These are phyloP conservation scores for Copsychus sechellarum DNA, from an alignment of 2,113 vertebrate genomes.

Conservation along the genomic window DNA sequence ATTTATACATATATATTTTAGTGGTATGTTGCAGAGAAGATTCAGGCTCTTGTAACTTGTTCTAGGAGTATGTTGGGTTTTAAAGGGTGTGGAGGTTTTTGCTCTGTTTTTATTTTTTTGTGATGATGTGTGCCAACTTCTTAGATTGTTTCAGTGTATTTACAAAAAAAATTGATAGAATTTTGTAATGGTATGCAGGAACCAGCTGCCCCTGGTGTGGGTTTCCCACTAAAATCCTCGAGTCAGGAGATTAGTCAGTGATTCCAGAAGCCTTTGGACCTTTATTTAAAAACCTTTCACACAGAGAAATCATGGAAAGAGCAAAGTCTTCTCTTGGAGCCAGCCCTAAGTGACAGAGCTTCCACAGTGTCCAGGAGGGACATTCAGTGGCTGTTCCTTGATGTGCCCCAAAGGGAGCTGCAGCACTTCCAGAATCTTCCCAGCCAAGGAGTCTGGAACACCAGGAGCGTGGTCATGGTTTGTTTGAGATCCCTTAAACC, in stretches of 20 bases:
- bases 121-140: not conserved
- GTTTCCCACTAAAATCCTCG: not conserved
- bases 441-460: not conserved
- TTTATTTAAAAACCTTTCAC: not conserved
- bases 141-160: not conserved
- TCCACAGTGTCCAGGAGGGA: not conserved
- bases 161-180: not conserved
- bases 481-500: not conserved
- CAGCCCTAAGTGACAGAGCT: not conserved
- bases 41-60: not conserved
- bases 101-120: not conserved
- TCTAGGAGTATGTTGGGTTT: not conserved
- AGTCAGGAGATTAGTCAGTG: not conserved
- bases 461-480: fast-evolving
- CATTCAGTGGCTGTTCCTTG: not conserved
- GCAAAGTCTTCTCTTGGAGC: not conserved
- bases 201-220: not conserved
- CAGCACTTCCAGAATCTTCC: not conserved
- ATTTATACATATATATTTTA: fast-evolving
- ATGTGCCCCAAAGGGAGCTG: not conserved
- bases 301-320: not conserved
- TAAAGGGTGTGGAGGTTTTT: not conserved
- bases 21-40: not conserved
- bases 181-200: not conserved
- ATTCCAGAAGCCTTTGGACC: not conserved